phyloP scores from a whole-genome alignment of 2,888 invertebrate species.

The Nemotelus pantherinus region DNA sequence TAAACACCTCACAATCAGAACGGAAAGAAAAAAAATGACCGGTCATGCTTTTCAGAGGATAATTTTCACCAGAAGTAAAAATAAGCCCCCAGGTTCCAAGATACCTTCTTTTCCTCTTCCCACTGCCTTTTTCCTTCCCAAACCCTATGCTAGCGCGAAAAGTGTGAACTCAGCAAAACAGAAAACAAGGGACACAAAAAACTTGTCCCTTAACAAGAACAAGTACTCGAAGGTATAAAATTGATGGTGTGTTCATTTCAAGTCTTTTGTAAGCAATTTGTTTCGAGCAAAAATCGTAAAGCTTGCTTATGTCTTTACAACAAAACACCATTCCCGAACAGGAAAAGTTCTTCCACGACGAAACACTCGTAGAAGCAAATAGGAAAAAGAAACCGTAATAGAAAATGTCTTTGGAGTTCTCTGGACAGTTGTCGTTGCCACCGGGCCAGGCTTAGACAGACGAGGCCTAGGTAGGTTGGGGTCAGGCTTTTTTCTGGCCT shows the following conservation, averaged over 20 bases:
- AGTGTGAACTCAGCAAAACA: not conserved
- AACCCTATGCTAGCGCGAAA: not conserved
- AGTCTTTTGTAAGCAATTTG: slow-evolving; percentile 51
- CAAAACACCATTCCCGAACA: too few relatives aligned
- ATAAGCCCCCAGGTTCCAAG: not conserved
- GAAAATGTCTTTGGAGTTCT: too few relatives aligned
- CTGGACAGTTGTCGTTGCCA: too few relatives aligned
- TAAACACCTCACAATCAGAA: not conserved
- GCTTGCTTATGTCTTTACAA: too few relatives aligned
- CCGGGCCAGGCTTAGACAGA: too few relatives aligned
- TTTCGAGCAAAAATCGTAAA: not conserved
- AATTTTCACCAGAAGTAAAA: slow-evolving; percentile 15
- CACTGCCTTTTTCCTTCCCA: not conserved
- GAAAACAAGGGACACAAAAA: not conserved
- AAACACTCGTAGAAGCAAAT: too few relatives aligned
- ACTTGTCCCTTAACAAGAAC: not conserved
- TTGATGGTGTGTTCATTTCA: slow-evolving; percentile 51
- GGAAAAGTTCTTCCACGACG: too few relatives aligned
- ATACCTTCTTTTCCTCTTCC: not conserved
- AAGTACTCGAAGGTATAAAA: slow-evolving; percentile 38
- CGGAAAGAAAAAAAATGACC: slow-evolving; percentile 46
- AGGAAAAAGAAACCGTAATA: too few relatives aligned
- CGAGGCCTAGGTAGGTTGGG: too few relatives aligned
- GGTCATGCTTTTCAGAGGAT: slow-evolving; percentile 48
- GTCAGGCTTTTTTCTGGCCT: too few relatives aligned